Evolutionary conservation across 2,797 vertebrate genomes (phyloP), one percentile per base, ranked within the genome.

Genomic region (Chromis chromis): DNA sequence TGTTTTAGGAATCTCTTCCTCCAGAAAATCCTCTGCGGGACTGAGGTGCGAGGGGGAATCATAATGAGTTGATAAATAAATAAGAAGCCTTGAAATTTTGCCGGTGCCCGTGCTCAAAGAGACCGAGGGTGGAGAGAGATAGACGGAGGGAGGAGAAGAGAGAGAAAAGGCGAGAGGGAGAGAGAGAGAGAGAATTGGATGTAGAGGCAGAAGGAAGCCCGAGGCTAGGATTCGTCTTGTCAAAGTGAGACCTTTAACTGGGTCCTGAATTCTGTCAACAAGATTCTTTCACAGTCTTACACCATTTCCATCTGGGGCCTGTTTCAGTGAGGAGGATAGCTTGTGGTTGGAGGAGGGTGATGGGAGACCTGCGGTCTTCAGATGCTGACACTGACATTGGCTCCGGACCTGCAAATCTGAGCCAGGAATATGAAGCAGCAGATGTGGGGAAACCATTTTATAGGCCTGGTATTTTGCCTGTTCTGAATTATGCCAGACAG

Each of bases 181-280:
- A 16, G 68, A 82, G 65, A 82, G 65, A 67, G 44, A 70, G 75
- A 76, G 84, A 74, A 85, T 65, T 79, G 71, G 82, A 79, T 78
- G 81, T 76, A 65, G 83, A 80, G 69, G 83, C 75, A 81, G 85
- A 61, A 82, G 65, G 63, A 82, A 78, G 91, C 93, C 89, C 11
- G 68, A 73, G 92, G 92, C 88, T 57, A 93, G 87, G 89, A 89
- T 90, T 90, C 80, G 48, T 92, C 88, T 89, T 93, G 91, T 94
- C 93, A 93, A 92, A 91, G 89, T 82, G 81, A 90, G 89, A 93
- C 91, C 89, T 94, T 93, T 91, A 94, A 92, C 88, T 90, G 81
- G 80, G 86, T 90, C 85, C 88, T 90, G 87, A 89, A 82, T 92
- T 88, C 88, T 90, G 90, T 92, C 91, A 91, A 89, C 91, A 92